These are phyloP conservation scores for Drosophila atripex DNA, from an alignment of 2,888 invertebrate genomes.

Conservation along the genomic window DNA sequence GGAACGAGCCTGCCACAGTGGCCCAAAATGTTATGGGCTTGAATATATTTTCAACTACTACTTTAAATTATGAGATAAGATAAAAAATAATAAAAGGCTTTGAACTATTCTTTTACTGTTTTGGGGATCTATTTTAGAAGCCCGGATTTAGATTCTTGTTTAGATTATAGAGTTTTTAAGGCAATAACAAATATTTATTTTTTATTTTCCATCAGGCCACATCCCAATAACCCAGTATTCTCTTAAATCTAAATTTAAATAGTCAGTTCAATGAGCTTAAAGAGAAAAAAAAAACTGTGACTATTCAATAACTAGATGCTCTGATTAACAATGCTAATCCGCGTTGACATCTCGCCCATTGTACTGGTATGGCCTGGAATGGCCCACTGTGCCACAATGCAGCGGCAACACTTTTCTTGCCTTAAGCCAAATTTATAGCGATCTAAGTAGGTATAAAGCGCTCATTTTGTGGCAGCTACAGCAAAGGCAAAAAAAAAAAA, in stretches of 20 bases:
- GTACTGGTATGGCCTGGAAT: background rate
- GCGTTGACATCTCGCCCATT: constrained; percentile 17
- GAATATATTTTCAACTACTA: constrained; percentile 4
- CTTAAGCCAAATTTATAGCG: constrained; percentile 79
- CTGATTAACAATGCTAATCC: background rate
- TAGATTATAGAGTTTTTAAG: background rate
- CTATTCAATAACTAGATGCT: background rate
- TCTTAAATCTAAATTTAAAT: background rate
- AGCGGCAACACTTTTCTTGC: constrained; percentile 78
- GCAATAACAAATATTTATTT: background rate
- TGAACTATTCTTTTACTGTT: background rate
- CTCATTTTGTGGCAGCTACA: constrained; percentile 75
- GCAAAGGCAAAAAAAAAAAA: constrained; percentile 7
- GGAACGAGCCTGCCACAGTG: constrained; percentile 36
- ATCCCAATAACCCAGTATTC: background rate
- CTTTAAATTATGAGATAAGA: background rate
- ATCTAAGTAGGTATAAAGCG: constrained; percentile 80
- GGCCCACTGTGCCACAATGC: constrained; percentile 39
- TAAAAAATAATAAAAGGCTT: background rate
- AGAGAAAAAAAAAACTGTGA: background rate
- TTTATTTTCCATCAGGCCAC: background rate
- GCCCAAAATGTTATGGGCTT: constrained; percentile 7
- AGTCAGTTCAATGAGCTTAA: constrained; percentile 1
- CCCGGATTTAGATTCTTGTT: too few relatives aligned
- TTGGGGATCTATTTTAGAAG: too few relatives aligned